A percentile compares a stretch with the other conserved stretches of the same genome.
phyloP scores from a whole-genome alignment of 2,797 vertebrate species.

The Buceros bicornis region DNA sequence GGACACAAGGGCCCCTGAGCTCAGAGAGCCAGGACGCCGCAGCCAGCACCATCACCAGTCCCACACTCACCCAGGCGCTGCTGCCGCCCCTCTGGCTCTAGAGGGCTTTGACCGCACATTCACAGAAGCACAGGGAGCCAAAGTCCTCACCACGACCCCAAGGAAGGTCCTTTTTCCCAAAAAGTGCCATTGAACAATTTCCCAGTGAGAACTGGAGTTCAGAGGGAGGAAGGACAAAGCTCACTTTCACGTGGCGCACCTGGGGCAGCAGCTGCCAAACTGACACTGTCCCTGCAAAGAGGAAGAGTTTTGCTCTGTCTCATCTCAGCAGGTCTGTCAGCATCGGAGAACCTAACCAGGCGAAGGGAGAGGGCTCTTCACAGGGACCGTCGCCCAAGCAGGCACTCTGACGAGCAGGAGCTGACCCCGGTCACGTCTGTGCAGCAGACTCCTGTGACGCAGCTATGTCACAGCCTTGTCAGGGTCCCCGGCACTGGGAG shows the following conservation, averaged over 20 bases:
- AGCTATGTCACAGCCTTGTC: background rate
- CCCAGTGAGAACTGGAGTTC: background rate
- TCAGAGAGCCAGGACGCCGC: background rate
- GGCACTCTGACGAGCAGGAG: fast-evolving
- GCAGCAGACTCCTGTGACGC: background rate
- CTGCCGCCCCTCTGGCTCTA: background rate
- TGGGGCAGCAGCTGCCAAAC: background rate
- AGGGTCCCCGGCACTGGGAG: fast-evolving
- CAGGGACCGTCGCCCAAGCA: background rate
- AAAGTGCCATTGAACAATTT: background rate
- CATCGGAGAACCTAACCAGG: background rate
- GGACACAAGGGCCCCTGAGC: background rate
- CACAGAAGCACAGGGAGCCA: background rate
- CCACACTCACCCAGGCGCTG: background rate
- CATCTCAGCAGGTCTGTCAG: background rate
- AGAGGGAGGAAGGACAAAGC: background rate
- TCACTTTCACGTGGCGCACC: fast-evolving
- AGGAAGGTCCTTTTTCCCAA: background rate
- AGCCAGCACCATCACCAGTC: fast-evolving
- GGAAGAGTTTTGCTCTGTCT: background rate
- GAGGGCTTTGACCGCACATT: background rate
- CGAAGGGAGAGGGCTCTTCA: background rate
- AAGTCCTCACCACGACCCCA: fast-evolving
- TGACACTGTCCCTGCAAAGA: background rate
- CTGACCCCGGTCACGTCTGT: background rate